Base-by-base conservation (phyloP, 2,888 invertebrate species). In the Chalcis sispes region DNA sequence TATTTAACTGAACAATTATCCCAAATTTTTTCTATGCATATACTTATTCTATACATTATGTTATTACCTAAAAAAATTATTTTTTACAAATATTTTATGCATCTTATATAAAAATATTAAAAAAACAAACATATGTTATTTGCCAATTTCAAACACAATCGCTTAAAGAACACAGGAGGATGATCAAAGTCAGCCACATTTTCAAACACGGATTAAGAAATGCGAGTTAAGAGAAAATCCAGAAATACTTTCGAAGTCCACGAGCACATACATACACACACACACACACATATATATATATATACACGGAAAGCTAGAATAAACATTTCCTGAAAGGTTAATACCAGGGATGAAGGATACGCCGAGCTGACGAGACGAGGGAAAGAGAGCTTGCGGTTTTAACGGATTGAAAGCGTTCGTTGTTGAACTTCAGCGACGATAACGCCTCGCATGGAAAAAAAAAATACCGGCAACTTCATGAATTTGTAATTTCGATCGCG, bases 261-360 rank as follows among this genome's bases (percentile, higher is more conserved):
- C 72, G n/a, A n/a, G n/a, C n/a, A n/a, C n/a, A n/a, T n/a, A n/a
- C n/a, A n/a, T n/a, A n/a, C n/a, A n/a, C n/a, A n/a, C n/a, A n/a
- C n/a, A n/a, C n/a, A n/a, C n/a, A n/a, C n/a, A n/a, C n/a, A n/a
- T n/a, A n/a, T n/a, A n/a, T n/a, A n/a, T n/a, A n/a, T n/a, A n/a
- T n/a, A n/a, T n/a, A n/a, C n/a, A n/a, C n/a, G 81, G 83, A 83
- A 85, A 82, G 78, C 81, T 79, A 81, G 83, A 86, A 86, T 84
- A 83, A 85, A 86, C 84, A 85, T 86, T 85, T 84, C 84, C 84
- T 79, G 85, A 85, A 86, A 81, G 85, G 86, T 85, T 86, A 84
- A 85, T 86, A 85, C 83, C 80, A 80, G 79, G 77, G 23, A 48
- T 56, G 48, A 66, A 66, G 65, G 65, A 58, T 67, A 56, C n/a